Conservation (phyloP, 2,888 invertebrate genomes). For the Leucozona laternaria region DNA sequence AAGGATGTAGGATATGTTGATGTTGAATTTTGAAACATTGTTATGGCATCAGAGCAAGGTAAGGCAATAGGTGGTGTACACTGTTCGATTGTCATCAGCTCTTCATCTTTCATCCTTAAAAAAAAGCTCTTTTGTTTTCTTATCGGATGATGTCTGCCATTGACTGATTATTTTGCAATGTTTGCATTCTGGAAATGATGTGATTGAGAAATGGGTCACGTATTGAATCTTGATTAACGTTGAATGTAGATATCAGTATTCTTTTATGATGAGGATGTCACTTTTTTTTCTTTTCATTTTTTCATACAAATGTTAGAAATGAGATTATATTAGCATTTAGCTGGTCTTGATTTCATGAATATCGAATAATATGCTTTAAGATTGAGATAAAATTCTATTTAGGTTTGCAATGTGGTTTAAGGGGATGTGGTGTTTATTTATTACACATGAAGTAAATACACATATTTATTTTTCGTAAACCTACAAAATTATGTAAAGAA, state of each 20-base stretch:
- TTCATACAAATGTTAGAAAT: neutral
- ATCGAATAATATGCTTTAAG: neutral
- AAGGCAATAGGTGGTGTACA: conserved; percentile 1
- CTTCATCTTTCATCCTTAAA: conserved; percentile 15
- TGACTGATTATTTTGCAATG: conserved; percentile 44
- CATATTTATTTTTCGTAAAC: too few relatives aligned
- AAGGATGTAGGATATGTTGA: neutral
- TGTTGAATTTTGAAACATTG: conserved; percentile 15
- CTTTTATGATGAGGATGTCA: conserved; percentile 38
- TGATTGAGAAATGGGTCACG: conserved; percentile 40
- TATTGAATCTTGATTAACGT: conserved; percentile 27
- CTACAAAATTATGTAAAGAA: too few relatives aligned
- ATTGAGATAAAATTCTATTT: neutral
- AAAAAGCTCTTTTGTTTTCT: conserved; percentile 3
- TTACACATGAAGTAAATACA: too few relatives aligned
- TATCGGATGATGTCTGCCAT: conserved; percentile 40
- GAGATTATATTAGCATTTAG: neutral
- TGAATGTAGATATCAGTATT: conserved; percentile 23
- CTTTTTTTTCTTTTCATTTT: neutral
- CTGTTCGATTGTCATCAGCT: neutral
- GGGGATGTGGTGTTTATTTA: too few relatives aligned
- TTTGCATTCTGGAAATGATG: conserved; percentile 34
- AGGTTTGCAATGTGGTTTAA: too few relatives aligned
- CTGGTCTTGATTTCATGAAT: neutral
- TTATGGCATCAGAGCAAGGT: neutral